Percentiles rank a stretch among this genome's conserved stretches.
phyloP scores from a whole-genome alignment of 2,888 invertebrate species.

The Phaedon cochleariae region DNA sequence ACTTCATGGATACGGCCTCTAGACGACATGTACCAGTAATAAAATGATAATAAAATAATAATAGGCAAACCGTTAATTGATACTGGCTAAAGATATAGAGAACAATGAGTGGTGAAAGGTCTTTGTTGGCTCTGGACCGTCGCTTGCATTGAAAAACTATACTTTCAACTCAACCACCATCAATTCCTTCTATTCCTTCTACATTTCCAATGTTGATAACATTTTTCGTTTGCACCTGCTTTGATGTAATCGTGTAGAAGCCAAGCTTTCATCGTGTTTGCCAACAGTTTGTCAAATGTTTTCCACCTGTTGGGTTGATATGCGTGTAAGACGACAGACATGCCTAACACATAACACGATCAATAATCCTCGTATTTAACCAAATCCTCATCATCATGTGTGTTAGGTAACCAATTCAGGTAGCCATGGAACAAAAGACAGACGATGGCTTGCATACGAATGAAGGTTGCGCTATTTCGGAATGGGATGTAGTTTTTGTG shows the following conservation, averaged over 20 bases:
- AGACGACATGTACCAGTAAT: too few relatives aligned
- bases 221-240: neutral
- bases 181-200: too few relatives aligned
- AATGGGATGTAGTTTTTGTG: neutral
- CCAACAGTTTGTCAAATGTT: constrained; percentile 21
- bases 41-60: too few relatives aligned
- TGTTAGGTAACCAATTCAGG: neutral
- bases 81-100: too few relatives aligned
- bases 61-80: too few relatives aligned
- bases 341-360: constrained; percentile 30
- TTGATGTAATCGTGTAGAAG: neutral
- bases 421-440: neutral
- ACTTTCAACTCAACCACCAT: too few relatives aligned
- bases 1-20: too few relatives aligned
- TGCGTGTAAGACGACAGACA: constrained; percentile 25
- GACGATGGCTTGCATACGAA: neutral
- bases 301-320: constrained; percentile 31
- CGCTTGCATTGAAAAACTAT: too few relatives aligned
- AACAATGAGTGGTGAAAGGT: too few relatives aligned
- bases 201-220: neutral
- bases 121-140: too few relatives aligned
- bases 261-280: constrained; percentile 18
- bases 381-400: neutral
- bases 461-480: neutral
- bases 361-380: constrained; percentile 24